Percentiles rank a stretch among this genome's conserved stretches.
Evolutionary conservation across 2,113 vertebrate species (phyloP).

Genomic region (Hystrix cristata): DNA sequence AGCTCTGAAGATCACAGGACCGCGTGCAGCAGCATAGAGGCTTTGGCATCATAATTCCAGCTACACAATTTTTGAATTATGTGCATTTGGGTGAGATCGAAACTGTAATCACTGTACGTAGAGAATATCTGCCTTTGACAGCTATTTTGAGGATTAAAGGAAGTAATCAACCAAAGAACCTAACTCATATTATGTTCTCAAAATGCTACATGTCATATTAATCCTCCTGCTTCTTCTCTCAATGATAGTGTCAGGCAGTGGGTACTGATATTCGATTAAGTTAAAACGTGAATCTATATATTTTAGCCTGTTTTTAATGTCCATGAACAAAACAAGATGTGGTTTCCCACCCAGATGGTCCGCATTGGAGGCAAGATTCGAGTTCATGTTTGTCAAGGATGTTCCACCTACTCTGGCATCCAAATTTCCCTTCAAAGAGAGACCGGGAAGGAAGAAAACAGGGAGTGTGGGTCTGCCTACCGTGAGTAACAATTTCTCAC

Average conservation of each 20-base stretch:
- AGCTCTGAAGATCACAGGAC: slow-evolving; percentile 10
- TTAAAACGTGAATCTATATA: slow-evolving; percentile 8
- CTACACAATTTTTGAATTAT: not conserved
- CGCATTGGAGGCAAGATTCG: not conserved
- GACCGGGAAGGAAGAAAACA: not conserved
- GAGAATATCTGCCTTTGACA: not conserved
- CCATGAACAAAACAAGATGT: not conserved
- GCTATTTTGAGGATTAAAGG: slow-evolving; percentile 48
- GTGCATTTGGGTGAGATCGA: slow-evolving; percentile 2
- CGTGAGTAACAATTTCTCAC: not conserved
- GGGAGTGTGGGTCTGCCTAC: fast-evolving
- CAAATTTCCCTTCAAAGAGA: not conserved
- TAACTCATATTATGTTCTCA: not conserved
- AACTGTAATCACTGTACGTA: not conserved
- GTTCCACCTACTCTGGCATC: not conserved
- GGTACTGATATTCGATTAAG: not conserved
- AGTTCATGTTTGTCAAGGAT: not conserved
- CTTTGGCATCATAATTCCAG: slow-evolving; percentile 32
- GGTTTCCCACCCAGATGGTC: not conserved
- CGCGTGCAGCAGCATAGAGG: not conserved
- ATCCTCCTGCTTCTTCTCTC: not conserved
- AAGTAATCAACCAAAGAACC: slow-evolving; percentile 28
- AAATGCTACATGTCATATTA: not conserved
- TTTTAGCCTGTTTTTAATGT: not conserved
- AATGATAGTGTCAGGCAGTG: not conserved